A percentile compares a stretch with the other conserved stretches of the same genome.
These are phyloP conservation scores for Chiroxiphia lanceolata DNA, from an alignment of 2,797 vertebrate species.

Conservation along the genomic window DNA sequence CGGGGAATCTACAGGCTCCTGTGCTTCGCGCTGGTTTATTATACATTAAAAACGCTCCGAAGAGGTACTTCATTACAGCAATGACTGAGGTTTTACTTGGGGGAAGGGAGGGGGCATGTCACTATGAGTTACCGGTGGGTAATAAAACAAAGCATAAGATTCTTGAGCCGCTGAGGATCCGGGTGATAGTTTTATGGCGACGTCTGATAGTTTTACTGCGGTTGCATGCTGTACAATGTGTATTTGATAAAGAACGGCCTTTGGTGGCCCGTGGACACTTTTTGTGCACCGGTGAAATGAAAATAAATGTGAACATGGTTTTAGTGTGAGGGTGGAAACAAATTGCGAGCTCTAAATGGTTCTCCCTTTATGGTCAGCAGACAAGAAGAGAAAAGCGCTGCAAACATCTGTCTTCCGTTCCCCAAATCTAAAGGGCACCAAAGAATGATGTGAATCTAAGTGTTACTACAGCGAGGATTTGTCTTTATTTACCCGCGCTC, in stretches of 20 bases:
- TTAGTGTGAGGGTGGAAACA: constrained; percentile 74
- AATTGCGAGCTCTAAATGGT: constrained; percentile 77
- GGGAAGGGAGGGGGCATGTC: not conserved
- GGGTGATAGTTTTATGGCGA: constrained; percentile 75
- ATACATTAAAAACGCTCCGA: constrained; percentile 41
- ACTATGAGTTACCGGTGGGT: not conserved
- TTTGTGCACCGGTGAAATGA: constrained; percentile 74
- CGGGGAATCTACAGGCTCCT: not conserved
- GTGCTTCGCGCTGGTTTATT: constrained; percentile 35
- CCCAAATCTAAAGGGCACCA: constrained; percentile 76
- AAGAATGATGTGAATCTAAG: constrained; percentile 82
- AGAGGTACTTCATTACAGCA: constrained; percentile 51
- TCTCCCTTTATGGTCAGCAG: constrained; percentile 77
- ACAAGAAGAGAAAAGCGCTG: constrained; percentile 79
- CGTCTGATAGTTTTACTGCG: constrained; percentile 76
- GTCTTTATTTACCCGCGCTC: constrained; percentile 75
- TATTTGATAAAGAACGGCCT: constrained; percentile 81
- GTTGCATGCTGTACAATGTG: constrained; percentile 75
- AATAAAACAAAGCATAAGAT: constrained; percentile 28
- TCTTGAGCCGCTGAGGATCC: constrained; percentile 10
- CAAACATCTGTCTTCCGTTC: constrained; percentile 80
- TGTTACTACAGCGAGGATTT: constrained; percentile 75
- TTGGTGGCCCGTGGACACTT: constrained; percentile 75
- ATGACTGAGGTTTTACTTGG: not conserved
- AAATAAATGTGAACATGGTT: constrained; percentile 79